Evolutionary conservation across 2,888 invertebrate species (phyloP).

Genomic region (Branchipolynoe longqiensis): DNA sequence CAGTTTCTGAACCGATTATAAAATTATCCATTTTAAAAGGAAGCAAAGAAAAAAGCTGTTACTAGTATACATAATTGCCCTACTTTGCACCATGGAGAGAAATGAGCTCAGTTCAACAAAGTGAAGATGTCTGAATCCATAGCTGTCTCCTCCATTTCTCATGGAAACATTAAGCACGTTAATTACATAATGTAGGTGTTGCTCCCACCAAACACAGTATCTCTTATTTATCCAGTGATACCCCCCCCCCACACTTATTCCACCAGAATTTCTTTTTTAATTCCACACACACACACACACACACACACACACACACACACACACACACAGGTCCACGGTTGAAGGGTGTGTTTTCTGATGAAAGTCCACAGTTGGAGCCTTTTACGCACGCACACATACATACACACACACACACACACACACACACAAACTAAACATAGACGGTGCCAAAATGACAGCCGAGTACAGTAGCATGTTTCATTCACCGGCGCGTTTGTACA

Average conservation of each 20-base stretch:
- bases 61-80: slow-evolving; percentile 15
- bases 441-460: slow-evolving; percentile 39
- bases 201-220: neutral
- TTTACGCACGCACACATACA: too few relatives aligned
- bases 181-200: slow-evolving; percentile 14
- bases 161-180: neutral
- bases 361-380: too few relatives aligned
- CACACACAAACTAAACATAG: slow-evolving; percentile 28
- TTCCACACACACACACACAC: too few relatives aligned
- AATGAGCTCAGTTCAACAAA: neutral
- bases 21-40: slow-evolving; percentile 20
- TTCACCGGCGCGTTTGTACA: slow-evolving; percentile 40
- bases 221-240: slow-evolving; percentile 30
- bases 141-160: slow-evolving; percentile 9
- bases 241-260: too few relatives aligned
- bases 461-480: slow-evolving; percentile 21
- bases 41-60: slow-evolving; percentile 5
- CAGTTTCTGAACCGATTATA: slow-evolving; percentile 9
- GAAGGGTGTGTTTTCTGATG: too few relatives aligned
- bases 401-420: too few relatives aligned
- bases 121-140: slow-evolving; percentile 15
- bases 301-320: too few relatives aligned
- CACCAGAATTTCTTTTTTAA: too few relatives aligned
- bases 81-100: neutral
- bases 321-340: too few relatives aligned